Evolutionary conservation across 2,113 vertebrate genomes (phyloP).

Genomic region (Phaethon lepturus): DNA sequence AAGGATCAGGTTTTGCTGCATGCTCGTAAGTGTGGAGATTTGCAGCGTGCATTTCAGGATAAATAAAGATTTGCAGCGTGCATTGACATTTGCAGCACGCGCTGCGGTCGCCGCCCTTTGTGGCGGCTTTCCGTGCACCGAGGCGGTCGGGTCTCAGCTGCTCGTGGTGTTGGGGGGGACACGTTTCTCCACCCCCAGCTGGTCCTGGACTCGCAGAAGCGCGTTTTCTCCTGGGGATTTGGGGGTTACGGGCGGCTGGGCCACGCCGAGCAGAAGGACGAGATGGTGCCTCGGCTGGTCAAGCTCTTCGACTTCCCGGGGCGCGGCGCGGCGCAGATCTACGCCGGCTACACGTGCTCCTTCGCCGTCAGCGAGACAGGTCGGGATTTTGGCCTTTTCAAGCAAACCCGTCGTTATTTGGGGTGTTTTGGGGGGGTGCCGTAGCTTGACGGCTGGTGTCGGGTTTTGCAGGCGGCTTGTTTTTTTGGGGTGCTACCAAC

Average conservation of each 20-base stretch:
- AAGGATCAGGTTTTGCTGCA: background rate
- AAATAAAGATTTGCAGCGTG: background rate
- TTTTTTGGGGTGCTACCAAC: slow-evolving; percentile 97
- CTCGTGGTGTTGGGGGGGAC: rapidly evolving
- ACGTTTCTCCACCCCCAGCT: slow-evolving; percentile 72
- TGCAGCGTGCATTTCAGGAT: background rate
- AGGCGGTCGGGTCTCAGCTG: background rate
- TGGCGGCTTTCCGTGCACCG: rapidly evolving
- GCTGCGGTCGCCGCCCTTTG: rapidly evolving
- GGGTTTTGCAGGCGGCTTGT: slow-evolving; percentile 85
- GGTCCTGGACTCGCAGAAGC: slow-evolving; percentile 93
- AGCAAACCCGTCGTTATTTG: rapidly evolving
- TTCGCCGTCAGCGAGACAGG: slow-evolving; percentile 94
- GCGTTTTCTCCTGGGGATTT: slow-evolving; percentile 95
- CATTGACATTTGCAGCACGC: rapidly evolving
- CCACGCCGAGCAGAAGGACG: slow-evolving; percentile 93
- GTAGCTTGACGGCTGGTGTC: rapidly evolving
- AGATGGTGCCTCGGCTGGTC: slow-evolving; percentile 94
- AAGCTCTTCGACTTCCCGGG: slow-evolving; percentile 96
- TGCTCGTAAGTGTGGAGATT: too few species aligned
- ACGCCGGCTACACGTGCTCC: slow-evolving; percentile 91
- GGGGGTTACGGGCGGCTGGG: slow-evolving; percentile 93
- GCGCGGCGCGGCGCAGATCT: slow-evolving; percentile 89
- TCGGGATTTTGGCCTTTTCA: background rate
- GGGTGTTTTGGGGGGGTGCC: rapidly evolving